Evolutionary conservation across 2,113 vertebrate species (phyloP), one percentile per base, ranked within the genome.

Genomic region (Rhipidura dahli): DNA sequence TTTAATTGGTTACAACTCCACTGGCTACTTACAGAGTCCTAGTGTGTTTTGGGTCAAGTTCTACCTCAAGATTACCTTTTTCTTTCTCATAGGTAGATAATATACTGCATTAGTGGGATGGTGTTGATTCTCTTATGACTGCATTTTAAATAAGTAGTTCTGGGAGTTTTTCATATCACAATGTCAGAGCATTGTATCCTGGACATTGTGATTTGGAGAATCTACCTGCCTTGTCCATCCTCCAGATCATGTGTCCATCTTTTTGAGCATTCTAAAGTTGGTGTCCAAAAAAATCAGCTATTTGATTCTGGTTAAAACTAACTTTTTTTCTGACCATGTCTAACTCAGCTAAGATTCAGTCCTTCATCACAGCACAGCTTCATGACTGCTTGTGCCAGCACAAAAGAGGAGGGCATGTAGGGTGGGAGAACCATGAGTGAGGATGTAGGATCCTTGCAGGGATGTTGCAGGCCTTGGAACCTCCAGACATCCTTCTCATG

Each of bases 121-220:
- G 3, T 39, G 8, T 47, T 72, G 40, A 56, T 65, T 83, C 5
- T 42, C 14, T 66, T 77, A 15, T 35, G 35, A 22, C 33, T 76
- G 30, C 27, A 33, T 23, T 60, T 16, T 30, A 49, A 42, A 26
- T 33, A 22, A 63, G 8, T 49, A 56, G 19, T 60, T 87, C 45
- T 76, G 42, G 10, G 15, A 77, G 30, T 22, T 57, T 1, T n/a
- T n/a, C n/a, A n/a, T n/a, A n/a, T n/a, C n/a, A n/a, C n/a, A n/a
- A n/a, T n/a, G 0, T 69, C 17, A 56, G 18, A 42, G 12, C 8
- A 30, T 4, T 1, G 0, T 30, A 83, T 19, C 11, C 30, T 56
- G 19, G 11, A 13, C 8, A 20, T 7, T 47, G 12, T 18, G 40
- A 64, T 28, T 27, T 70, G 49, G 42, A 84, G 39, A 64, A 64